phyloP scores from a whole-genome alignment of 2,113 vertebrate genomes.

The Fulica atra region DNA sequence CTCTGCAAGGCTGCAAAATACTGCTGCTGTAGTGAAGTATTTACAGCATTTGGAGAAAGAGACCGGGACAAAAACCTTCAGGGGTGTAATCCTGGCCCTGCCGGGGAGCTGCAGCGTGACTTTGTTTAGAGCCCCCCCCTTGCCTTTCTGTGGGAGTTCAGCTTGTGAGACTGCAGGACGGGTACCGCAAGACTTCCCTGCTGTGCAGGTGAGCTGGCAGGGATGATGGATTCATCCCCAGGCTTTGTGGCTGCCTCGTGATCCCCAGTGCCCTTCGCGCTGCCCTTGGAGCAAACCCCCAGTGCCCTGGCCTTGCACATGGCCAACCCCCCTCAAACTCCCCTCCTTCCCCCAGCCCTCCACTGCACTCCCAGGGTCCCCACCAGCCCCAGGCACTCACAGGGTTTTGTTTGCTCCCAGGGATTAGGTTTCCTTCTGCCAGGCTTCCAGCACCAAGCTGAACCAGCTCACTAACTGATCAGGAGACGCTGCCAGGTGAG shows the following conservation, averaged over 20 bases:
- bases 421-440: background rate
- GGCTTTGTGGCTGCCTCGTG: background rate
- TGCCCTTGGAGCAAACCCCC: background rate
- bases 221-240: background rate
- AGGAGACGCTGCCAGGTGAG: background rate
- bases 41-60: background rate
- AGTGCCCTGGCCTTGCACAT: fast-evolving
- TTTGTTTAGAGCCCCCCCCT: background rate
- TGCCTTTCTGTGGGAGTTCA: background rate
- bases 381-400: background rate
- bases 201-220: background rate
- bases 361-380: background rate
- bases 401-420: background rate
- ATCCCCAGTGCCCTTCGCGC: fast-evolving
- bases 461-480: background rate
- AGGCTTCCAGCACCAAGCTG: background rate
- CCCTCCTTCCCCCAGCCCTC: no score
- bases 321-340: background rate
- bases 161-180: background rate
- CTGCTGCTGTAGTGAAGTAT: background rate
- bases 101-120: background rate
- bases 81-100: background rate
- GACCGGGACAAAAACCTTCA: background rate
- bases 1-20: background rate
- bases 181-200: background rate